Evolutionary conservation across 2,797 vertebrate genomes (phyloP), one percentile per base, ranked within the genome.

Genomic region (Mico argentatus): DNA sequence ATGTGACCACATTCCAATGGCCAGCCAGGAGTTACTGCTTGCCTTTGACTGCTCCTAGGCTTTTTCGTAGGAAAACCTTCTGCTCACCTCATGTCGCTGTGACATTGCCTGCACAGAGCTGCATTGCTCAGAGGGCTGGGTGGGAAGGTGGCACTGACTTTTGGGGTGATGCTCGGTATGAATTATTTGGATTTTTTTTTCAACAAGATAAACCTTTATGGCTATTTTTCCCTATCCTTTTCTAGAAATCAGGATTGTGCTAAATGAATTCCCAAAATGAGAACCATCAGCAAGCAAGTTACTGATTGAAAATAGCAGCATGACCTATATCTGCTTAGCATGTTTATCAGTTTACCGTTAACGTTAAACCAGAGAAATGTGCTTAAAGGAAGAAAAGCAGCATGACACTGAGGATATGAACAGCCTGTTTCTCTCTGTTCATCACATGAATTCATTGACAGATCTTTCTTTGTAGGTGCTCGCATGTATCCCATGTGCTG

Each of bases 251-350:
- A 90, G 57, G 61, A 24, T 80, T 93, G 64, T 72, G 67, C 61
- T 97, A 96, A 96, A 94, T 55, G 39, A 86, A 93, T 97, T 93
- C 20, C 92, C 83, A 89, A 88, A 82, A 85, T 80, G 36, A 94
- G 97, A 44, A 10, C 41, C 75, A 87, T 81, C 90, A 81, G 72
- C 95, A 94, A 85, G 41, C 46, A 19, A 44, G 33, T 94, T 96
- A 15, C 41, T 92, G 41, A 24, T 41, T 81, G 94, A 64, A 81
- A 86, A 95, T n/a, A 95, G 85, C 88, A 87, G 67, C 55, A 48
- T 79, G 95, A 96, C 97, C 96, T 95, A 88, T 50, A 95, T 98
- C 97, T 92, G 90, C 75, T 72, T 76, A 13, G 39, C 61, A 4
- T 77, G 46, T 70, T 81, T 85, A 48, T 88, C 89, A 41, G 72